phyloP scores from a whole-genome alignment of 2,113 vertebrate species.

The Physeter macrocephalus region DNA sequence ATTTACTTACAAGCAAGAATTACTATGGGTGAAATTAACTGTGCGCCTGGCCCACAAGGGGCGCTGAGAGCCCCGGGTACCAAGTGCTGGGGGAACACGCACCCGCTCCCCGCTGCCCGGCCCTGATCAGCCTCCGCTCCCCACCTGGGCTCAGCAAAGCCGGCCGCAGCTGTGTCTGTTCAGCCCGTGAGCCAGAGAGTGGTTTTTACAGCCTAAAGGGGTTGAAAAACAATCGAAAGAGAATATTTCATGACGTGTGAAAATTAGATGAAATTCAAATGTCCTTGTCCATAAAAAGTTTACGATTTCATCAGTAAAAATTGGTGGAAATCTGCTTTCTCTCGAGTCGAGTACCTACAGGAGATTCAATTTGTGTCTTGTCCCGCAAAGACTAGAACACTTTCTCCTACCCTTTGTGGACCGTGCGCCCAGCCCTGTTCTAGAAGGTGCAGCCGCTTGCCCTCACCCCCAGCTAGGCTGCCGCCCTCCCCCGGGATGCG shows the following conservation, averaged over 20 bases:
- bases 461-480: background rate
- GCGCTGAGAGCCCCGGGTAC: accelerated
- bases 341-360: accelerated
- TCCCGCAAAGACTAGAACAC: accelerated
- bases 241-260: accelerated
- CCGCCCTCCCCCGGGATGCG: background rate
- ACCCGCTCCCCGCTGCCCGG: accelerated
- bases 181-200: background rate
- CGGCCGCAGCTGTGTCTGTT: accelerated
- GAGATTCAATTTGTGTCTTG: accelerated
- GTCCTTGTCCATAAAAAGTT: background rate
- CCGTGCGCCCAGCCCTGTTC: accelerated
- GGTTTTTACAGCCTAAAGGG: too few relatives aligned
- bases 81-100: too few relatives aligned
- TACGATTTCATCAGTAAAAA: too few relatives aligned
- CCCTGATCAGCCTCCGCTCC: too few relatives aligned
- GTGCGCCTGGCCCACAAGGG: too few relatives aligned
- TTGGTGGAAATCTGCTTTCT: accelerated
- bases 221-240: background rate
- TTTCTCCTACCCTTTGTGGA: accelerated
- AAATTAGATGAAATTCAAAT: background rate
- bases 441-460: accelerated
- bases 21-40: accelerated
- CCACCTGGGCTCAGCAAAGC: accelerated
- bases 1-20: accelerated